phyloP scores from a whole-genome alignment of 2,888 invertebrate species.

The Leptinotarsa haldemani region DNA sequence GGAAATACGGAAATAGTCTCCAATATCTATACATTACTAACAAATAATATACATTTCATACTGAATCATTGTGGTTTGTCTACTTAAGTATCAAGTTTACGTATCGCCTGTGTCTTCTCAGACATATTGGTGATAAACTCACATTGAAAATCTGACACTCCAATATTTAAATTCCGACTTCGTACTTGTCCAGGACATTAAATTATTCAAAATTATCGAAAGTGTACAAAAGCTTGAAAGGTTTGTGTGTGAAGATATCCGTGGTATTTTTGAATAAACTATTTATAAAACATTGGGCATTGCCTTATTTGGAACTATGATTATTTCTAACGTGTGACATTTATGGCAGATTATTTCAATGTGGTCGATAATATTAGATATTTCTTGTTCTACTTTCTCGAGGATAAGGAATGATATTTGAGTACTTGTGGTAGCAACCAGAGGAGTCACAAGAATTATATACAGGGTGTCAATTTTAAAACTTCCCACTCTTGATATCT shows the following conservation, averaged over 20 bases:
- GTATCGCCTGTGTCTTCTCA: conserved; percentile 31
- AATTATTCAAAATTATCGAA: conserved; percentile 44
- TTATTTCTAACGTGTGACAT: conserved; percentile 38
- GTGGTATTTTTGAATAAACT: conserved; percentile 43
- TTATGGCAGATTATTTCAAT: conserved; percentile 31
- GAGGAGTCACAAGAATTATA: neutral
- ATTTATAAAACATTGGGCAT: conserved; percentile 41
- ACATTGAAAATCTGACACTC: conserved; percentile 32
- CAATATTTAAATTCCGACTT: conserved; percentile 37
- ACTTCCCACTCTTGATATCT: too few relatives aligned
- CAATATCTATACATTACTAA: conserved; percentile 28
- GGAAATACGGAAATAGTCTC: conserved; percentile 32
- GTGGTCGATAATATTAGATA: conserved; percentile 28
- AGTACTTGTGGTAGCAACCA: neutral
- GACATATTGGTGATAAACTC: conserved; percentile 27
- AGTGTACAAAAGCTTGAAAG: conserved; percentile 39
- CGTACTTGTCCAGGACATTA: conserved; percentile 34
- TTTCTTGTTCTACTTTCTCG: conserved; percentile 19
- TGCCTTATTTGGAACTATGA: conserved; percentile 42
- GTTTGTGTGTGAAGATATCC: conserved; percentile 44
- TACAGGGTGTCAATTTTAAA: neutral
- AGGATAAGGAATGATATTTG: neutral
- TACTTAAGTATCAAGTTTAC: conserved; percentile 42
- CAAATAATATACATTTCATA: conserved; percentile 34
- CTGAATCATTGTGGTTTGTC: conserved; percentile 39